These are phyloP conservation scores for Thumatha senex DNA, from an alignment of 2,888 invertebrate species.

Conservation along the genomic window DNA sequence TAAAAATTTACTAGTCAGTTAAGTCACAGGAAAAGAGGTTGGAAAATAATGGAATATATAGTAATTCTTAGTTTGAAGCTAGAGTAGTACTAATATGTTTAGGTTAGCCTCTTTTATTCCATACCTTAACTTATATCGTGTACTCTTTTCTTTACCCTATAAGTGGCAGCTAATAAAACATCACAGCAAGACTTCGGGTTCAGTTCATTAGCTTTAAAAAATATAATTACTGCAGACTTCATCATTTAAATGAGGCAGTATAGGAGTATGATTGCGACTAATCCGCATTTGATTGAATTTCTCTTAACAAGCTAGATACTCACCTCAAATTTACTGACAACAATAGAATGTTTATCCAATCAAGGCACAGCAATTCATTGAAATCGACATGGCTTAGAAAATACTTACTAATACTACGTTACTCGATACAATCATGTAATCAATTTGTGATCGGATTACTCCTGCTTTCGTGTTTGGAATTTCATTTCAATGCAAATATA, in stretches of 20 bases:
- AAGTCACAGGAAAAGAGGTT: no score
- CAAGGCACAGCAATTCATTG: slow-evolving; percentile 56
- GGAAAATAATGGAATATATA: no score
- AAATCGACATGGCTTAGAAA: slow-evolving; percentile 65
- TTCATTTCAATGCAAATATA: slow-evolving; percentile 33
- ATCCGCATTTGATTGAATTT: slow-evolving; percentile 71
- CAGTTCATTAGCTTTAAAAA: no score
- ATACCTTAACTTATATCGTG: no score
- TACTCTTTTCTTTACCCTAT: no score
- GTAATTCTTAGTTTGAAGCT: no score
- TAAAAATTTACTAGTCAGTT: no score
- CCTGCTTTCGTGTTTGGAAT: slow-evolving; percentile 48
- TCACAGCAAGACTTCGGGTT: no score
- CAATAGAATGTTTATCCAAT: slow-evolving; percentile 74
- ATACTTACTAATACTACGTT: slow-evolving; percentile 58
- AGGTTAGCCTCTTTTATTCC: no score
- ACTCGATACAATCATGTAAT: slow-evolving; percentile 69
- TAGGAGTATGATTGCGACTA: slow-evolving; percentile 49
- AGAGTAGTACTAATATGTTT: no score
- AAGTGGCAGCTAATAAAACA: no score
- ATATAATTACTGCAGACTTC: no score
- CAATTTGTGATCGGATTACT: slow-evolving; percentile 71
- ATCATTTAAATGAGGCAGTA: slow-evolving; percentile 63
- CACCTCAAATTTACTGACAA: slow-evolving; percentile 41
- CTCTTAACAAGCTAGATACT: slow-evolving; percentile 51